Base-by-base conservation (phyloP, 2,888 invertebrate species). In the Drosophila seclusa region DNA sequence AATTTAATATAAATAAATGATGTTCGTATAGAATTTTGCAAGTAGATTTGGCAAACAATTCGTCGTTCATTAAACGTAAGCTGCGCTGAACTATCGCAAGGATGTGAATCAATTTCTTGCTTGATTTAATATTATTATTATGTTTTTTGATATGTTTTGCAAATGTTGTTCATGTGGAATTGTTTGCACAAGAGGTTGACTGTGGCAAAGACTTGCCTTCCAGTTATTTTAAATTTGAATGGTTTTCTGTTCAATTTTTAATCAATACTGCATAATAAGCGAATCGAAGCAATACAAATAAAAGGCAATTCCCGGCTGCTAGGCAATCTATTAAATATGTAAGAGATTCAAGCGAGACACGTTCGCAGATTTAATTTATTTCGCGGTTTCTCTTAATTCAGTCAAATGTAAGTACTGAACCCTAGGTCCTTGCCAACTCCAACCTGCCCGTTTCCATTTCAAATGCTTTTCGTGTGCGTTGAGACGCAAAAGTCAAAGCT, bases 401-500 rank as follows among this genome's bases (percentile, higher is more conserved):
- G 72, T 63, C 64, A 53, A 72, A 72, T 60, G 77, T 66, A 72
- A 78, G 72, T 63, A 76, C 49, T 21, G n/a, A 61, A 29, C 18
- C 16, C 24, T 11, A 42, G 58, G 70, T 71, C 62, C 38, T 49
- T 42, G 48, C 34, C 45, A 36, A 5, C 8, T 4, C 34, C 27
- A 16, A 24, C 54, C 34, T 31, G 5, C 8, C 21, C 34, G 21
- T 50, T 8, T 42, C 57, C 59, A 66, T 38, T 63, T 52, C 70
- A 64, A 83, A 73, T 62, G 82, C 89, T 77, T 84, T 89, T 85
- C 89, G 75, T 77, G 83, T 89, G 87, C 84, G 87, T 67, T 79
- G 68, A 87, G 80, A 82, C 77, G 87, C 87, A 87, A 87, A 87
- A 89, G 89, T 87, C 89, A 89, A 82, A 89, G 87, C 80, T 57